phyloP scores from a whole-genome alignment of 1,140 invertebrate genomes.

The Zaprionus ghesquierei region DNA sequence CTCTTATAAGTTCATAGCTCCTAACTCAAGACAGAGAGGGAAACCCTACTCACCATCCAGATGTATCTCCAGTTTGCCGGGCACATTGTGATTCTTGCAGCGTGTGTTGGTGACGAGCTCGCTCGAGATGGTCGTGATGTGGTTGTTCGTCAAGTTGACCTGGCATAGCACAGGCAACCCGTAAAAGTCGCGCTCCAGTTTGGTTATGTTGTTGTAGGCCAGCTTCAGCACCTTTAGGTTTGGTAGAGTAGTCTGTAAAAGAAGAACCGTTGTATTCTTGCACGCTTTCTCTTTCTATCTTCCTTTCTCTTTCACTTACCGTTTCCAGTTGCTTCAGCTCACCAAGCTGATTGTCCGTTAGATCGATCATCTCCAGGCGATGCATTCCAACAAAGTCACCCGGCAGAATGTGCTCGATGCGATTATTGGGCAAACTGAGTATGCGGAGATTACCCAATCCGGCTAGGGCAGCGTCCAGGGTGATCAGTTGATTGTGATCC shows the following conservation, averaged over 20 bases:
- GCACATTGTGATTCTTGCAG: conserved; percentile 89
- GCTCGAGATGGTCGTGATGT: conserved; percentile 87
- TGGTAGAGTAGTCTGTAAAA: conserved; percentile 88
- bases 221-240: conserved; percentile 89
- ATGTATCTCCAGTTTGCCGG: conserved; percentile 89
- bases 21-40: too few relatives aligned
- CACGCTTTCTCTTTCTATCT: not conserved
- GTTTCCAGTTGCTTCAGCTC: conserved; percentile 91
- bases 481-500: conserved; percentile 88
- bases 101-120: conserved; percentile 90
- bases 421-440: conserved; percentile 89
- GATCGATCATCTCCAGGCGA: conserved; percentile 87
- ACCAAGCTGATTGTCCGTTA: conserved; percentile 89
- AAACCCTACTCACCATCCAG: conserved; percentile 87
- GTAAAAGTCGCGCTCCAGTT: conserved; percentile 90
- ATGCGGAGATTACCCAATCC: conserved; percentile 88
- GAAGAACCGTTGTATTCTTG: not conserved
- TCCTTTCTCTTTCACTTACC: conserved; percentile 83
- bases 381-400: conserved; percentile 90
- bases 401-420: conserved; percentile 87
- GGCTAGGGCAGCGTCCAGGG: conserved; percentile 88
- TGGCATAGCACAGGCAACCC: conserved; percentile 90
- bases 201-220: conserved; percentile 88
- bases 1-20: not conserved
- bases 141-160: conserved; percentile 90